A percentile compares a stretch with the other conserved stretches of the same genome.
Evolutionary conservation across 2,113 vertebrate genomes (phyloP).

Genomic region (Orycteropus afer): DNA sequence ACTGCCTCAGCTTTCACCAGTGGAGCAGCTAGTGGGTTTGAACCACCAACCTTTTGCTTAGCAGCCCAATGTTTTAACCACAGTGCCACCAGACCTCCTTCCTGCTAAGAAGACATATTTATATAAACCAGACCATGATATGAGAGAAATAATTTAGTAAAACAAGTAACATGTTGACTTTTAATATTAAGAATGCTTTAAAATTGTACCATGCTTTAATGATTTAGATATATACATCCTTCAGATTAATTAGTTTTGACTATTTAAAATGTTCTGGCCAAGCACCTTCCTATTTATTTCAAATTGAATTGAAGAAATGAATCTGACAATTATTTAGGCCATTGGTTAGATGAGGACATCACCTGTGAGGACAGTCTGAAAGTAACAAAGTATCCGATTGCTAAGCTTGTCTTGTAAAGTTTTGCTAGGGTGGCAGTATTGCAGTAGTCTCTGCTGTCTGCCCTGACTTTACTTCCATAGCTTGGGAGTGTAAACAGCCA

Average conservation of each 20-base stretch:
- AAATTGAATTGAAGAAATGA: background rate
- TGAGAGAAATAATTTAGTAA: background rate
- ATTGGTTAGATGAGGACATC: background rate
- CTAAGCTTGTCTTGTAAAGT: background rate
- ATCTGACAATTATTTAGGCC: background rate
- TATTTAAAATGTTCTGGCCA: background rate
- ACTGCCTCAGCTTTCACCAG: no score
- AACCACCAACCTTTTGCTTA: no score
- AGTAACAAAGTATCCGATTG: background rate
- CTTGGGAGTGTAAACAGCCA: background rate
- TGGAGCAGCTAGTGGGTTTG: no score
- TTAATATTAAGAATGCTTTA: background rate
- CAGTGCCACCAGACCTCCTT: no score
- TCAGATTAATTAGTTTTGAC: background rate
- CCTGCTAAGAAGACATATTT: background rate
- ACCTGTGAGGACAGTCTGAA: background rate
- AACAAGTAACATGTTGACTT: background rate
- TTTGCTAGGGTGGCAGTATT: accelerated
- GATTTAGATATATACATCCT: background rate
- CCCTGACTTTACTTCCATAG: background rate
- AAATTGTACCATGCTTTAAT: background rate
- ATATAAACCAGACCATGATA: background rate
- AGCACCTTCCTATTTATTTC: background rate
- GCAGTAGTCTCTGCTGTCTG: background rate
- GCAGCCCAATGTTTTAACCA: no score